These are phyloP conservation scores for Serripes groenlandicus DNA, from an alignment of 2,888 invertebrate genomes.

Conservation along the genomic window DNA sequence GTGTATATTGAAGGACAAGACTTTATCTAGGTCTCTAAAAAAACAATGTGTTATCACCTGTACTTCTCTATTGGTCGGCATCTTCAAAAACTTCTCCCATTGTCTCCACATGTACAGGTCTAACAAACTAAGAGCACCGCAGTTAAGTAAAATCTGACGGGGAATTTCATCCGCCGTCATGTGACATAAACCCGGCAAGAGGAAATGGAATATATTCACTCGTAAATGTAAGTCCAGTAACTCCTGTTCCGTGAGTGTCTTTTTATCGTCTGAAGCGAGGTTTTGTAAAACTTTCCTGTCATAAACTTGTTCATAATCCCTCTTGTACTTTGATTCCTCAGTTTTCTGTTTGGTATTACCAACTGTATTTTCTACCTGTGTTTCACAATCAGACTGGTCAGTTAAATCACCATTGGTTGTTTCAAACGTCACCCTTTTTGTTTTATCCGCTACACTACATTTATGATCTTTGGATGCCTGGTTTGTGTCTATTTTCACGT, in stretches of 20 bases:
- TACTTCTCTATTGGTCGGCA: slow-evolving; percentile 48
- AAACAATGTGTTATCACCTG: slow-evolving; percentile 52
- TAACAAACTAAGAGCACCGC: slow-evolving; percentile 89
- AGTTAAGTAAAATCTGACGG: slow-evolving; percentile 92
- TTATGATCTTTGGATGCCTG: background rate
- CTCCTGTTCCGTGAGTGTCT: slow-evolving; percentile 45
- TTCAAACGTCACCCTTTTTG: slow-evolving; percentile 6
- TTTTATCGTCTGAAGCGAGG: slow-evolving; percentile 31
- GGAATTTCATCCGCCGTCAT: slow-evolving; percentile 95
- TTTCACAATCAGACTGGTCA: background rate
- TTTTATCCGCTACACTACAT: no score
- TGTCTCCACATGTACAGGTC: slow-evolving; percentile 81
- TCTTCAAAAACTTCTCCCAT: slow-evolving; percentile 52
- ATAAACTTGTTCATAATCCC: slow-evolving; percentile 9
- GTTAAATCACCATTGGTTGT: background rate
- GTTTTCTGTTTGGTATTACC: background rate
- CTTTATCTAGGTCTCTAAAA: no score
- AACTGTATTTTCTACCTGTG: background rate
- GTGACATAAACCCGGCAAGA: slow-evolving; percentile 96
- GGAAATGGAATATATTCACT: slow-evolving; percentile 92
- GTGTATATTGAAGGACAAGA: no score
- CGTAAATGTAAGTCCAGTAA: slow-evolving; percentile 58
- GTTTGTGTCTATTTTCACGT: no score
- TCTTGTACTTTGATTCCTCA: background rate
- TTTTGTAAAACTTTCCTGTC: slow-evolving; percentile 24